Percentiles rank a stretch among this genome's conserved stretches.
Evolutionary conservation across 64 coral and sea anemone genomes (phyloP).

Genomic region (Acropora tenuis): DNA sequence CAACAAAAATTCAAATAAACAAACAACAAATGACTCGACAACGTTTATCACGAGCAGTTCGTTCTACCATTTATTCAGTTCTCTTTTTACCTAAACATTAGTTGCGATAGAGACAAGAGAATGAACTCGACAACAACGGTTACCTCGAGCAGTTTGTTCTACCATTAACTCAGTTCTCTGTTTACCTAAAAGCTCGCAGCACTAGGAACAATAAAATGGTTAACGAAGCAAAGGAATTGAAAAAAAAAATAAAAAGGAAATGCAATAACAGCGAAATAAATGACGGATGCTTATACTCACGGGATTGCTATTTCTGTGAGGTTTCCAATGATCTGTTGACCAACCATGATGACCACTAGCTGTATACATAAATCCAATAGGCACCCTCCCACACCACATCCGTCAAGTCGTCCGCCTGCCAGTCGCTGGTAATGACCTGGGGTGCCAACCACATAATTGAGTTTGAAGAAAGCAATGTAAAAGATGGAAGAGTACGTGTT

Average conservation of each 20-base stretch:
- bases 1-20: too few species aligned
- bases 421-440: conserved; percentile 86
- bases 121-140: too few species aligned
- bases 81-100: background rate
- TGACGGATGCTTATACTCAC: conserved; percentile 54
- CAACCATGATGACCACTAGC: conserved; percentile 91
- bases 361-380: conserved; percentile 90
- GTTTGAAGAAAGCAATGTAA: conserved; percentile 95
- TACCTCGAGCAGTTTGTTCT: too few species aligned
- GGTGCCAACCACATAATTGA: conserved; percentile 82
- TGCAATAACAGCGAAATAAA: background rate
- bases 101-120: too few species aligned
- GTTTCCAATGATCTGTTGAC: conserved; percentile 89
- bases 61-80: background rate
- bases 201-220: too few species aligned
- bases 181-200: too few species aligned
- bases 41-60: too few species aligned
- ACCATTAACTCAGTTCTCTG: too few species aligned
- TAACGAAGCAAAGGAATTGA: background rate
- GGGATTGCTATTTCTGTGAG: conserved; percentile 86
- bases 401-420: conserved; percentile 65
- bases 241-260: too few species aligned
- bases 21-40: too few species aligned
- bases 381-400: conserved; percentile 79
- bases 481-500: conserved; percentile 97